Conservation (phyloP, 2,888 invertebrate species). For the Sarcophaga rosellei region DNA sequence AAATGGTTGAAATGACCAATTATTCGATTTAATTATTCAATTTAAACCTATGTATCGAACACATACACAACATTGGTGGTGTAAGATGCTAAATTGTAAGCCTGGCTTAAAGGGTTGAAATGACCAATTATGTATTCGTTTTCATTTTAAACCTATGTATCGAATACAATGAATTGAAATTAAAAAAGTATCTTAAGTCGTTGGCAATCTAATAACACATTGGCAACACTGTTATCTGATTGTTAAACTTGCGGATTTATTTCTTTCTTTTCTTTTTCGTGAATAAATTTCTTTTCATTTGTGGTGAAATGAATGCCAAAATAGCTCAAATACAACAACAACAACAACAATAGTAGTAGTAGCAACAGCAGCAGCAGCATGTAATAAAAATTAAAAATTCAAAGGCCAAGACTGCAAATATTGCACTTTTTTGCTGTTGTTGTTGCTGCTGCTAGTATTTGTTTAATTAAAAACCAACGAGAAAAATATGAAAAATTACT, state of each 20-base stretch:
- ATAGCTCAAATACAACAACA: conserved; percentile 51
- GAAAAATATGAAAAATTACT: conserved; percentile 55
- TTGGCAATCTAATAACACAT: neutral
- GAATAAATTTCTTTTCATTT: conserved; percentile 11
- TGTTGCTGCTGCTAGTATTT: neutral
- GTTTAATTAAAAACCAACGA: conserved; percentile 51
- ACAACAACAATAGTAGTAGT: neutral
- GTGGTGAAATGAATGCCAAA: conserved; percentile 56
- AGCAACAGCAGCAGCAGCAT: no score
- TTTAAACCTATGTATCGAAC: no score
- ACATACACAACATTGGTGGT: no score
- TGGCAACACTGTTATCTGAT: neutral
- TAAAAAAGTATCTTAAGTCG: no score
- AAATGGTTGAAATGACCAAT: no score
- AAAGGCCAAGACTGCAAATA: conserved; percentile 70
- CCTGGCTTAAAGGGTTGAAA: no score
- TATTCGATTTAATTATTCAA: no score
- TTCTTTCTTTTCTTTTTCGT: conserved; percentile 20
- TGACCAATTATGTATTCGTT: no score
- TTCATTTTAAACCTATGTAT: no score
- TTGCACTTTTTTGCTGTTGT: conserved; percentile 57
- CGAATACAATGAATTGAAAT: no score
- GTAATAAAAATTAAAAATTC: conserved; percentile 61
- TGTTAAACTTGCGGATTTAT: conserved; percentile 32
- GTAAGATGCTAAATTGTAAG: no score